Evolutionary conservation across 2,888 invertebrate genomes (phyloP), one percentile per base, ranked within the genome.

Genomic region (Incurvaria masculella): DNA sequence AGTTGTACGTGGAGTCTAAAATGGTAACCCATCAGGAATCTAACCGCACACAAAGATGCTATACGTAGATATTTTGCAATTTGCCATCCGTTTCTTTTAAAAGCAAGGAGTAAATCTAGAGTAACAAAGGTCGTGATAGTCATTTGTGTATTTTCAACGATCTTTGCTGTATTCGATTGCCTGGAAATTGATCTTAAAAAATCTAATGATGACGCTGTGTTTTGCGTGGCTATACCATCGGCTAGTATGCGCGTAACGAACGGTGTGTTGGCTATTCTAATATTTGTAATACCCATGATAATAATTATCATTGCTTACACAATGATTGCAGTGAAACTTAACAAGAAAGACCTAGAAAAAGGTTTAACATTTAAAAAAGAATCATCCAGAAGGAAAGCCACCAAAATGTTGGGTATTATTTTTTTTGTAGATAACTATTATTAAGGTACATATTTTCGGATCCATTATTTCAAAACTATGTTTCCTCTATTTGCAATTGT

Each of bases 41-140:
- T n/a, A n/a, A n/a, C n/a, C n/a, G n/a, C n/a, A n/a, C n/a, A n/a
- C n/a, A n/a, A n/a, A n/a, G n/a, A n/a, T n/a, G 63, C 70, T 2
- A 61, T 68, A 16, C 70, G 70, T 51, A 59, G 69, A 19, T 69
- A 67, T 38, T 57, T 68, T 23, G 70, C 65, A 0, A 65, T 70
- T 39, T 66, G 64, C 56, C 57, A 67, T 49, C 70, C 71, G 0
- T 21, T 70, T 46, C 27, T 62, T 47, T 48, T 66, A 48, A 61
- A 61, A 11, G 58, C 63, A 8, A 55, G 53, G 4, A 61, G 64
- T 2, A 63, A 62, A 59, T 57, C 57, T 11, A 58, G 69, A 47
- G 67, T 68, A 2, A 56, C 55, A 46, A 69, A 66, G 52, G 59
- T 65, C 1, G 65, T 71, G 4, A 52, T 55, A 3, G 19, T 61